These are phyloP conservation scores for Himalopsyche phryganea DNA, from an alignment of 1,140 invertebrate species.

Conservation along the genomic window DNA sequence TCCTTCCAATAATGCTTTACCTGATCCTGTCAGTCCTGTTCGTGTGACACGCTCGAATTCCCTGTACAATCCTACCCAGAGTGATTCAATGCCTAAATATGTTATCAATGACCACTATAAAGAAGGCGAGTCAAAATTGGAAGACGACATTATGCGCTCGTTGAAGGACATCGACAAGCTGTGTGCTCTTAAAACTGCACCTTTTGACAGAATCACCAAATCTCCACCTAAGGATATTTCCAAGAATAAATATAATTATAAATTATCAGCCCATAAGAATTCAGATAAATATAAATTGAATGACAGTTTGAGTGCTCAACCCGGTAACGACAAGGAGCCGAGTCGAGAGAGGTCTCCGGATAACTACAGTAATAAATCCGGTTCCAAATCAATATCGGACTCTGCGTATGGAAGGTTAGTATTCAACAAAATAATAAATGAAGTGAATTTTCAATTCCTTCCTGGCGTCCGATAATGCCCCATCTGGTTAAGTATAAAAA, in stretches of 20 bases:
- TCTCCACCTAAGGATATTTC: not conserved
- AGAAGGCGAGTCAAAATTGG: conserved; percentile 41
- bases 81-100: conserved; percentile 42
- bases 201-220: conserved; percentile 2
- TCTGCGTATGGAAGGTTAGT: conserved; percentile 55
- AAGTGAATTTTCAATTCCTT: too few species aligned
- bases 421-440: too few species aligned
- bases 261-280: conserved; percentile 3
- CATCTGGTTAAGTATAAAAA: too few species aligned
- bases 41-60: conserved; percentile 51
- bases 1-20: conserved; percentile 42
- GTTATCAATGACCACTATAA: conserved; percentile 38
- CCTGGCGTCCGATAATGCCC: too few species aligned
- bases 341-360: conserved; percentile 25
- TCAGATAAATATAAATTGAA: too few species aligned
- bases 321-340: not conserved
- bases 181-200: conserved; percentile 38
- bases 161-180: conserved; percentile 52
- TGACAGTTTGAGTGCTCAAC: too few species aligned
- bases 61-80: conserved; percentile 43
- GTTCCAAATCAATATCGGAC: conserved; percentile 42
- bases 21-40: conserved; percentile 47
- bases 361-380: conserved; percentile 15
- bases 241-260: conserved; percentile 12
- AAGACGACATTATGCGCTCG: conserved; percentile 52